A percentile compares a stretch with the other conserved stretches of the same genome.
These are phyloP conservation scores for Python bivittatus DNA, from an alignment of 2,113 vertebrate genomes.

Conservation along the genomic window DNA sequence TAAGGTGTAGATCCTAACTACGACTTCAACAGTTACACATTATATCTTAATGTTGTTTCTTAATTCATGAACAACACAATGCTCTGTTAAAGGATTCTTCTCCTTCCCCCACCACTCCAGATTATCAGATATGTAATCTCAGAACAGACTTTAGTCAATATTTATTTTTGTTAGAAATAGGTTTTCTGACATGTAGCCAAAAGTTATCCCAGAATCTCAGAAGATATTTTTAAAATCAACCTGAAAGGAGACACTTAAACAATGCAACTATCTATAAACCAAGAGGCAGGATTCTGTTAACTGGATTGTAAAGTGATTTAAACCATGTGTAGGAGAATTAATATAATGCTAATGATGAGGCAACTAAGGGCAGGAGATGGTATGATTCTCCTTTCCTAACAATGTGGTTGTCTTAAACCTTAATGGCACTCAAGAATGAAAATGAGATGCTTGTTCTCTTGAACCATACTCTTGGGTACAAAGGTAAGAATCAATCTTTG, in stretches of 20 bases:
- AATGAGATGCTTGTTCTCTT: not conserved
- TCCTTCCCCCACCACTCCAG: conserved; percentile 5
- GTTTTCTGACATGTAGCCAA: not conserved
- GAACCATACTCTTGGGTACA: not conserved
- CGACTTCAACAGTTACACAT: not conserved
- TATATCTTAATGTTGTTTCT: not conserved
- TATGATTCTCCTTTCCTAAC: not conserved
- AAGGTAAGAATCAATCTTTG: not conserved
- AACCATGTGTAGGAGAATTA: not conserved
- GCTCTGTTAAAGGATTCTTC: not conserved
- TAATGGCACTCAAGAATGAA: not conserved
- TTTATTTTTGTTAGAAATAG: not conserved
- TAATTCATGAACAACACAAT: not conserved
- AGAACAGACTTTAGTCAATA: not conserved
- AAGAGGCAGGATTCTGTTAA: not conserved
- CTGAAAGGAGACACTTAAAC: not conserved
- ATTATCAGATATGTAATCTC: conserved; percentile 35
- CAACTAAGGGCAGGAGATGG: not conserved
- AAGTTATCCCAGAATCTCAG: not conserved
- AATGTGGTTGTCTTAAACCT: not conserved
- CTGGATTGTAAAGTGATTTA: not conserved
- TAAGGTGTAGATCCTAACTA: not conserved
- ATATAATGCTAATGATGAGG: not conserved
- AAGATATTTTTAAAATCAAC: not conserved
- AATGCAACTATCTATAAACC: not conserved